Base-by-base conservation (phyloP, 2,888 invertebrate species). In the Daptonema setosum region DNA sequence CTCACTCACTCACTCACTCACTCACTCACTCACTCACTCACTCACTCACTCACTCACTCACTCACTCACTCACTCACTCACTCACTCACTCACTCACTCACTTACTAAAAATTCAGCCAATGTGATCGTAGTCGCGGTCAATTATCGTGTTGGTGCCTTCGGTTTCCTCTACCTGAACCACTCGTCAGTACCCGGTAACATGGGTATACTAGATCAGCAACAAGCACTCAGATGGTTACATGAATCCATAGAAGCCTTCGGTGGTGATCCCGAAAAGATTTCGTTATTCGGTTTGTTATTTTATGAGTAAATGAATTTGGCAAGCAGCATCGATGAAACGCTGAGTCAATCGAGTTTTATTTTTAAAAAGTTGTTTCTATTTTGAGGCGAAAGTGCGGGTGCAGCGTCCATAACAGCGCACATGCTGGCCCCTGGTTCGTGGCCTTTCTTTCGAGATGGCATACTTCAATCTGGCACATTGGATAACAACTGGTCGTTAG, bases 401-500 rank as follows among this genome's bases (percentile, higher is more conserved):
- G 87, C 87, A 3, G 85, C 86, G 28, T 71, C 73, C 56, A 73
- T 75, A 28, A 70, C 71, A n/a, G 64, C 74, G 54, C 75, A 75
- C 63, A 65, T 76, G 55, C 77, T 91, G 63, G 88, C 88, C 1
- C 88, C 88, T 0, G 81, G 83, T 3, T 57, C 87, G 63, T 79
- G 81, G 62, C 83, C 84, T 1, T 74, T 87, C 57, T 83, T 84
- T 43, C 79, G 50, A 2, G 79, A 87, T 48, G 90, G 87, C 1
- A 87, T 91, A 65, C 76, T 91, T 64, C 87, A 91, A 71, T 87
- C 87, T 59, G 90, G 88, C 1, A 85, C 87, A 0, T 78, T 88
- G 66, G 87, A 87, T 69, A 87, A 87, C 1, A 87, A 87, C 0
- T 91, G 90, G 90, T 87, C 86, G 68, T 86, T 82, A 73, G 85